Conservation (phyloP, 2,888 invertebrate species). For the Heliconius sara region DNA sequence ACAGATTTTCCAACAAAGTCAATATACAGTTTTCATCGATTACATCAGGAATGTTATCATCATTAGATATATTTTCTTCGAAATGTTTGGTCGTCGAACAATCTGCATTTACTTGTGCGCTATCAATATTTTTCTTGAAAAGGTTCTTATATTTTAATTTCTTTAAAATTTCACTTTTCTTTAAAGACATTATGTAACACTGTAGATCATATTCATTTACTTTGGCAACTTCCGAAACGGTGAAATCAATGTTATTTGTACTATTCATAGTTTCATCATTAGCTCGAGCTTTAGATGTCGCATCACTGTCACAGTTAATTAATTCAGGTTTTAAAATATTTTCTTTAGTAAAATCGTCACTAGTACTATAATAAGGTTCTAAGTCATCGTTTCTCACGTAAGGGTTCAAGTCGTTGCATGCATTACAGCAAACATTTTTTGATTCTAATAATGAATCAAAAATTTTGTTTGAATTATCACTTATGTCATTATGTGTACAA, state of each 20-base stretch:
- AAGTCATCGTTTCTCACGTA: conserved; percentile 30
- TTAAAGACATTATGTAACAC: conserved; percentile 62
- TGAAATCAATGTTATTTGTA: background rate
- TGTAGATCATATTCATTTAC: conserved; percentile 54
- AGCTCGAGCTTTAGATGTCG: conserved; percentile 58
- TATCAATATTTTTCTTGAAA: conserved; percentile 50
- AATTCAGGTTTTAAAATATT: conserved; percentile 47
- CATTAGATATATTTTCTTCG: conserved; percentile 53
- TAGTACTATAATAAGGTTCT: conserved; percentile 39
- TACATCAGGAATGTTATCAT: conserved; percentile 59
- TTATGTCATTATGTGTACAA: conserved; percentile 17
- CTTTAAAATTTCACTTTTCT: conserved; percentile 50
- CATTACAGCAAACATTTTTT: conserved; percentile 37
- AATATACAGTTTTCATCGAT: conserved; percentile 72
- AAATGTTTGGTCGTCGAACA: conserved; percentile 35
- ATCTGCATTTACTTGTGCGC: conserved; percentile 17
- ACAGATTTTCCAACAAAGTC: conserved; percentile 67
- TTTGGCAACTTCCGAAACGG: background rate
- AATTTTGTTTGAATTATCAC: conserved; percentile 40
- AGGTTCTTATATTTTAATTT: conserved; percentile 43
- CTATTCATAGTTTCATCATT: background rate
- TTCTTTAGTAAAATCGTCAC: conserved; percentile 28
- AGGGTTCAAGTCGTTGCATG: conserved; percentile 35
- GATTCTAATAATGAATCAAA: conserved; percentile 37
- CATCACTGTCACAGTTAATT: conserved; percentile 60